These are phyloP conservation scores for Sebastes nivosus DNA, from an alignment of 2,797 vertebrate genomes.

Conservation along the genomic window DNA sequence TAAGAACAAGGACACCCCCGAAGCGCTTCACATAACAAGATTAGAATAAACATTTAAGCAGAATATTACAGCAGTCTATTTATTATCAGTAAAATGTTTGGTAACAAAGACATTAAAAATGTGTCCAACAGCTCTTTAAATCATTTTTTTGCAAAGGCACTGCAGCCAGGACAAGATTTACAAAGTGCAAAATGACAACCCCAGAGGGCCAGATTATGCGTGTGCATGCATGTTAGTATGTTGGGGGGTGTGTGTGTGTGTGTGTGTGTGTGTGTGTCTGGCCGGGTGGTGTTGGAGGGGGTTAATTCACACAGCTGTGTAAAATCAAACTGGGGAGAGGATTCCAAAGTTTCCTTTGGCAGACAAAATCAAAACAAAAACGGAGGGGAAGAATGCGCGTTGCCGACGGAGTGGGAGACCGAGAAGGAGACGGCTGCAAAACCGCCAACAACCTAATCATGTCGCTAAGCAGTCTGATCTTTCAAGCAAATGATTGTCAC, in stretches of 20 bases:
- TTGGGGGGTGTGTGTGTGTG: background rate
- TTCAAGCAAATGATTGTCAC: conserved; percentile 56
- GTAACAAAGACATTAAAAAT: background rate
- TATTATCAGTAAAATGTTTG: background rate
- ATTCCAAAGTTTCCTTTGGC: conserved; percentile 73
- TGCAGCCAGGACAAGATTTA: conserved; percentile 3
- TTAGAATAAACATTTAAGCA: background rate
- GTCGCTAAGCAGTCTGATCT: conserved; percentile 35
- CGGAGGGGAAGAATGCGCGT: conserved; percentile 40
- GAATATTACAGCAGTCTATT: background rate
- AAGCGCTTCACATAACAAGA: background rate
- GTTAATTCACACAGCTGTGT: conserved; percentile 63
- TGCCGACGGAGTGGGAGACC: conserved; percentile 6
- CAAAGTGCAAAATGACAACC: conserved; percentile 20
- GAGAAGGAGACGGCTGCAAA: conserved; percentile 11
- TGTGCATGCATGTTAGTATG: background rate
- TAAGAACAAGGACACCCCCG: background rate
- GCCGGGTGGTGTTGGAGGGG: background rate
- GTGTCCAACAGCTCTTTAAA: background rate
- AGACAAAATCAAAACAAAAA: conserved; percentile 61
- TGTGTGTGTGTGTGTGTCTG: background rate
- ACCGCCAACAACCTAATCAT: conserved; percentile 32
- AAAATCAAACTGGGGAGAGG: conserved; percentile 58
- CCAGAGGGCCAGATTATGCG: conserved; percentile 25
- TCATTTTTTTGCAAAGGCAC: background rate